These are phyloP conservation scores for Guaruba guarouba DNA, from an alignment of 2,113 vertebrate species.

Conservation along the genomic window DNA sequence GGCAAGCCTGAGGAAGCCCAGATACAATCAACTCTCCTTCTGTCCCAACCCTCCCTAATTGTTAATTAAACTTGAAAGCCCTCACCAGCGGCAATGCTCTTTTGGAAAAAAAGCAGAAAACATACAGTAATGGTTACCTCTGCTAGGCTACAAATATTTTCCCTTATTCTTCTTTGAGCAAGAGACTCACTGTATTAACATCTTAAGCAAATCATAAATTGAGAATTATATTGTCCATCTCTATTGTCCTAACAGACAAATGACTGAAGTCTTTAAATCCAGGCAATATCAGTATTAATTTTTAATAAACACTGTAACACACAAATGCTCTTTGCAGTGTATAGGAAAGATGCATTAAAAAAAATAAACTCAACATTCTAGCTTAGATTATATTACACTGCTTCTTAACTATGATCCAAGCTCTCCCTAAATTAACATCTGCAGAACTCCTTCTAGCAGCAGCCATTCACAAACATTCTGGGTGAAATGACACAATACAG, in stretches of 20 bases:
- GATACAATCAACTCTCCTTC: background rate
- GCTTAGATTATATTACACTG: background rate
- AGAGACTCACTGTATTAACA: background rate
- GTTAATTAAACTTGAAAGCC: background rate
- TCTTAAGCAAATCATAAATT: background rate
- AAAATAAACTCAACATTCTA: background rate
- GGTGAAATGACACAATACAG: background rate
- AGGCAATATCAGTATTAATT: background rate
- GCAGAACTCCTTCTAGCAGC: background rate
- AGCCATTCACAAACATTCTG: background rate
- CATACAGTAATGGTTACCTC: background rate
- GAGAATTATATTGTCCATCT: background rate
- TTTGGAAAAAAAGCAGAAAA: background rate
- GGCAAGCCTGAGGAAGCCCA: slow-evolving; percentile 10
- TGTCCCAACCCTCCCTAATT: background rate
- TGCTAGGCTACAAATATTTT: background rate
- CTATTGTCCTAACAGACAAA: background rate
- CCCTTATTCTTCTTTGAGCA: background rate
- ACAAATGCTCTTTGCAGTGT: background rate
- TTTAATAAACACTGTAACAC: background rate
- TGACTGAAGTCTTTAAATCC: background rate
- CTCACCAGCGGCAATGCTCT: background rate
- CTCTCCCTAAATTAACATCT: background rate
- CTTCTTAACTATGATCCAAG: background rate
- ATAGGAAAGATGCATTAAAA: background rate